Evolutionary conservation across 2,113 vertebrate species (phyloP).

Genomic region (Sakesphorus luctuosus): DNA sequence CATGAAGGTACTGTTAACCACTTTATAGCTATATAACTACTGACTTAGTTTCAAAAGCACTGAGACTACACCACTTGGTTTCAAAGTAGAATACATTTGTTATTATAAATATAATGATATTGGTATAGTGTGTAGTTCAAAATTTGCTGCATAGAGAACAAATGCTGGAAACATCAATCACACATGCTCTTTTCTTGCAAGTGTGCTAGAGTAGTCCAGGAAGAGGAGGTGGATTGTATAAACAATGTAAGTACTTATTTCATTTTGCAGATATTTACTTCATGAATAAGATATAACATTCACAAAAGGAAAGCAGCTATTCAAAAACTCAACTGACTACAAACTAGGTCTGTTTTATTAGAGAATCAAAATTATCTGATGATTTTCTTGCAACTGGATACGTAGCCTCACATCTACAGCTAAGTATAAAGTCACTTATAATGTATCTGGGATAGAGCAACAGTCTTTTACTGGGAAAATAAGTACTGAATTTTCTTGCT

Average conservation of each 20-base stretch:
- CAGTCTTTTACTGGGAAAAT: not conserved
- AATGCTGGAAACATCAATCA: not conserved
- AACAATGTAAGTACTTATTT: not conserved
- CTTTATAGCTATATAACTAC: not conserved
- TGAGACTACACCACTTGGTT: accelerated
- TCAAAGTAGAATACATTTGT: not conserved
- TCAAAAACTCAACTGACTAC: not conserved
- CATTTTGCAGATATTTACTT: not conserved
- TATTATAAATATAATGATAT: not conserved
- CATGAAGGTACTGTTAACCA: not conserved
- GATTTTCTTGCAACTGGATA: not conserved
- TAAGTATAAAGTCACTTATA: not conserved
- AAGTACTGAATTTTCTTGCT: conserved; percentile 17
- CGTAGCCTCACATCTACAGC: not conserved
- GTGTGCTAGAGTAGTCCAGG: not conserved
- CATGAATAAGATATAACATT: not conserved
- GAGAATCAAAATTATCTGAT: not conserved
- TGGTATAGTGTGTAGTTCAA: not conserved
- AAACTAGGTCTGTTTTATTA: not conserved
- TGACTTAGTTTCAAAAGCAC: not conserved
- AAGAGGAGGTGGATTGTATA: not conserved
- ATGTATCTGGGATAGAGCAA: not conserved
- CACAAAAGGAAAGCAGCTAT: not conserved
- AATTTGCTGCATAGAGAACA: not conserved
- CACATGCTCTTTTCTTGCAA: not conserved